Evolutionary conservation across 2,113 vertebrate species (phyloP), one percentile per base, ranked within the genome.

Genomic region (Nesoenas mayeri): DNA sequence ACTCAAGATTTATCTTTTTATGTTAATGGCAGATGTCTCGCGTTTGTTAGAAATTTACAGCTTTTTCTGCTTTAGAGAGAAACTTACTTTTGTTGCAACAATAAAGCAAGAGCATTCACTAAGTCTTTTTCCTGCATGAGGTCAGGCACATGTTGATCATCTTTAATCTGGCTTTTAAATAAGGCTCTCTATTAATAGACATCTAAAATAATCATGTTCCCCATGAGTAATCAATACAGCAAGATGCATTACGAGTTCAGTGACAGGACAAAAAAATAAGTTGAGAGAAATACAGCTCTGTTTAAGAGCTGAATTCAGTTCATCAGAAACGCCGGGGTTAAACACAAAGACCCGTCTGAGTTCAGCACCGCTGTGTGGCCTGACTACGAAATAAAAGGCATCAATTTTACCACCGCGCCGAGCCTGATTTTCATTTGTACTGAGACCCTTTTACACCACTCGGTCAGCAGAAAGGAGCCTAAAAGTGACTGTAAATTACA

Each of bases 81-180:
- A 65, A 80, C 60, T 38, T 8, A 79, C 50, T 70, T 85, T 66
- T 80, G 48, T 60, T 19, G 58, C 58, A 85, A 10, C 47, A 77
- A 84, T 24, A 90, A 92, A 84, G 88, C 79, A 28, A 57, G 58
- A 65, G 50, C 87, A 69, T 80, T 93, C 75, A 32, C 26, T 11
- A 31, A 13, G 56, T 22, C 64, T 77, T 88, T 66, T 38, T 75
- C 56, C 61, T 69, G 61, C 26, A 11, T 22, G 84, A 79, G 79
- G 70, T 89, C 93, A 95, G 72, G 75, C 48, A 85, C 7, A 66
- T 9, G 93, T 56, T 78, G 88, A 91, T 53, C 81, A 14, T 44
- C 75, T 96, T 67, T 65, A 91, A 95, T 93, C 69, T 73, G 79
- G 40, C 81, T 96, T 95, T 95, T 96, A 97, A 97, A 93, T 84